These are phyloP conservation scores for Chrysaora quinquecirrha DNA, from an alignment of 30 jellyfish, hydroid and myxozoan species.

Conservation along the genomic window DNA sequence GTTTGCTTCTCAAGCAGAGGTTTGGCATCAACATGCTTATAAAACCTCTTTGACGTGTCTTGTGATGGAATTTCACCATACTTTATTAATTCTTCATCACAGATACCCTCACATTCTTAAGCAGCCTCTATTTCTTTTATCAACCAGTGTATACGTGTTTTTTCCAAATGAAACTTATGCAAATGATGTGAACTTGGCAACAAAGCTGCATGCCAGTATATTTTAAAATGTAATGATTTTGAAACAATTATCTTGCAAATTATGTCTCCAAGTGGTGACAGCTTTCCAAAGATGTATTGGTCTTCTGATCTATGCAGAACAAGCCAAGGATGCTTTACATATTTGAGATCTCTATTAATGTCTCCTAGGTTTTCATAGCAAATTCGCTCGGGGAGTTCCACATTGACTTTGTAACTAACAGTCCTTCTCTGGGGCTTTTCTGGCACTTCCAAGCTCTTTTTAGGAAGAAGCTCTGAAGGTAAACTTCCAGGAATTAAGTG, in stretches of 20 bases:
- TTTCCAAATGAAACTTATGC: conserved; percentile 4
- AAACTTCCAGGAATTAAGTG: too few species aligned
- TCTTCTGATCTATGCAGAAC: conserved; percentile 28
- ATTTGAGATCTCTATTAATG: too few species aligned
- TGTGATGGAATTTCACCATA: conserved; percentile 18
- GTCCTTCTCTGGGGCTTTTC: too few species aligned
- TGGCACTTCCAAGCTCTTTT: too few species aligned
- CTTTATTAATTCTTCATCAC: neutral
- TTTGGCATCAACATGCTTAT: conserved; percentile 37
- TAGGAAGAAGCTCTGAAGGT: too few species aligned
- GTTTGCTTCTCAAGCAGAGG: conserved; percentile 3
- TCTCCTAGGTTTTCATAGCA: too few species aligned
- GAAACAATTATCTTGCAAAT: conserved; percentile 33
- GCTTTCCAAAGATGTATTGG: conserved; percentile 37
- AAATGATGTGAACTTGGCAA: conserved; percentile 41
- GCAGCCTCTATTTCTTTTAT: conserved; percentile 31
- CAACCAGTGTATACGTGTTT: conserved; percentile 57
- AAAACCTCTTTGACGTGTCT: neutral
- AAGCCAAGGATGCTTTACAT: conserved; percentile 7
- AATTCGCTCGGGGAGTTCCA: too few species aligned
- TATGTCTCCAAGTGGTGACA: conserved; percentile 22
- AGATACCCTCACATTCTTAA: conserved; percentile 31
- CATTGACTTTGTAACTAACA: too few species aligned
- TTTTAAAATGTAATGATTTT: neutral
- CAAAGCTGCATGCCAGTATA: conserved; percentile 17